Base-by-base conservation (phyloP, 2,113 vertebrate species). In the Leptobrachium leishanense region DNA sequence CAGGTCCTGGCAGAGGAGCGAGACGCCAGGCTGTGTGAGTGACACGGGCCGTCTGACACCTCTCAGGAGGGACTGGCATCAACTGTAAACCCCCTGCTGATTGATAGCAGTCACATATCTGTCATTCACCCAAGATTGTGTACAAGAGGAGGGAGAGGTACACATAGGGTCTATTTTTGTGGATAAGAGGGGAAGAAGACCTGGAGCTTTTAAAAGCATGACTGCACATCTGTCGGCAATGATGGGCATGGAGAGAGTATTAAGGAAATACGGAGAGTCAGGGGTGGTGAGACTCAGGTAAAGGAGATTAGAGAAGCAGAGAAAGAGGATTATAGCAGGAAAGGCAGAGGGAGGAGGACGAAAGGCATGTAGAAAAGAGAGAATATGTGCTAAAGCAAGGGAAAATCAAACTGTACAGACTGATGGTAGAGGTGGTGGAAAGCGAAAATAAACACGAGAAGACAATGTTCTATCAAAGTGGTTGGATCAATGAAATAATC, bases 1-100 rank as follows among this genome's bases (percentile, higher is more conserved):
- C 78, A 81, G 78, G 9, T 74, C 64, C 64, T 74, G 64, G 78
- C 72, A 81, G 78, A 68, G 42, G 43, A 68, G 53, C 72, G 42
- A 74, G 53, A 62, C 53, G n/a, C 68, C 53, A 74, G 53, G 50
- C 64, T 74, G 53, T 41, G 72, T 81, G 78, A 81, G 65, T 81
- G 78, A 68, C 65, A 74, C 65, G 11, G 76, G 54, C 55, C 43
- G 43, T 77, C 67, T 77, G 67, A 77, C 76, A 77, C 76, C 68
- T 77, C 76, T 77, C 76, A 44, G 13, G 10, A 42, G 64, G 46
- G 20, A 68, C 39, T 55, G 77, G 77, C 50, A 73, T 39, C 50
- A 43, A 42, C 53, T 40, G 41, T 5, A n/a, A 15, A 7, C 15
- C 54, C 43, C 43, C 71, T 64, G 31, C 75, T 44, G 75, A 10